A percentile compares a stretch with the other conserved stretches of the same genome.
Conservation (phyloP, 2,113 vertebrate genomes). For the Halcyon malimbica region DNA sequence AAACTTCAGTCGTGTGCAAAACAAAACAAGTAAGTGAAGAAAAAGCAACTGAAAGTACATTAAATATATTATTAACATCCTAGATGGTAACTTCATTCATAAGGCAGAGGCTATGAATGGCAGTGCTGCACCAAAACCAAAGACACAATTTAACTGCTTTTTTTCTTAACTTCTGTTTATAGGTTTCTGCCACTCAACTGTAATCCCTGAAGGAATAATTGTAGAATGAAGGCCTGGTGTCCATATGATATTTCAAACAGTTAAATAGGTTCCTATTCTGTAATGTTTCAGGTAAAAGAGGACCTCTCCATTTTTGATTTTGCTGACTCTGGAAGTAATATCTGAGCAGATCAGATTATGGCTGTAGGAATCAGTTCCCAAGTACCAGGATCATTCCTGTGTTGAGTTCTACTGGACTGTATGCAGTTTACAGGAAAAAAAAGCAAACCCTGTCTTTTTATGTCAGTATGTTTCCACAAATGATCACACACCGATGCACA, state of each 20-base stretch:
- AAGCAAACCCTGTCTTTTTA: not conserved
- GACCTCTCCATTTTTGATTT: not conserved
- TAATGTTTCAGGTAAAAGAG: not conserved
- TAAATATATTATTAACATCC: not conserved
- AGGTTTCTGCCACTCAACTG: not conserved
- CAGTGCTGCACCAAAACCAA: not conserved
- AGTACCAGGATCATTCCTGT: not conserved
- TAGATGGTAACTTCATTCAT: not conserved
- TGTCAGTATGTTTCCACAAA: not conserved
- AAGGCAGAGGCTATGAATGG: not conserved
- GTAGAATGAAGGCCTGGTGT: not conserved
- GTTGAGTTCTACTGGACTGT: not conserved
- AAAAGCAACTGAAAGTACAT: not conserved
- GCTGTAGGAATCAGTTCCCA: not conserved
- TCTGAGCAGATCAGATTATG: not conserved
- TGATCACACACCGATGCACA: accelerated
- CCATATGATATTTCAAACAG: not conserved
- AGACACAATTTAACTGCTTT: not conserved
- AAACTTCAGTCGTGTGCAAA: not conserved
- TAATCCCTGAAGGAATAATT: not conserved
- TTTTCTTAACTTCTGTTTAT: not conserved
- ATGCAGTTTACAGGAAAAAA: not conserved
- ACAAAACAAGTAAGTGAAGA: not conserved
- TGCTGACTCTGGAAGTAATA: not conserved
- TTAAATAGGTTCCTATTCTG: not conserved